These are phyloP conservation scores for Corynorhinus townsendii DNA, from an alignment of 2,113 vertebrate species.

Conservation along the genomic window DNA sequence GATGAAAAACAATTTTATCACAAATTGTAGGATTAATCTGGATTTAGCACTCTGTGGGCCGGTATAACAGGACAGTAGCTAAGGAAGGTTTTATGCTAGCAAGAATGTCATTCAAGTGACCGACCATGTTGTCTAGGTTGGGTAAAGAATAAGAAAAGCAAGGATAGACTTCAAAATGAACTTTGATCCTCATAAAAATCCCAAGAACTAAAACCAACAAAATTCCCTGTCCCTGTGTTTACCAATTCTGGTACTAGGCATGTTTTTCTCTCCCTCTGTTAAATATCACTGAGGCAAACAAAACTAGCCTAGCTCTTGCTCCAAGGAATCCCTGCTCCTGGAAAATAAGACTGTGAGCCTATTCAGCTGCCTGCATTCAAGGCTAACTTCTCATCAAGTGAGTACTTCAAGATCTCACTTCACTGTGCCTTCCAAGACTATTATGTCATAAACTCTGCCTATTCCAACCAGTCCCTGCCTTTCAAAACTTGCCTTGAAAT, in stretches of 20 bases:
- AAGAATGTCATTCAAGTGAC: background rate
- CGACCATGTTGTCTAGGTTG: background rate
- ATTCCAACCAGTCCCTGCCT: background rate
- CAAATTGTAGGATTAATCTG: background rate
- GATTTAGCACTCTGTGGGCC: background rate
- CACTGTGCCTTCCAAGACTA: background rate
- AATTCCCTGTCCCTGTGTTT: background rate
- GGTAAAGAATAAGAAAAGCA: background rate
- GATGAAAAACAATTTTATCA: background rate
- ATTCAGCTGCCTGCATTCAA: background rate
- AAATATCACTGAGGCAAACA: background rate
- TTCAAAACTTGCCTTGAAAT: slow-evolving; percentile 36
- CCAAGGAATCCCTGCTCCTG: background rate
- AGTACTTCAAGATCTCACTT: background rate
- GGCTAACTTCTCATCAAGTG: background rate
- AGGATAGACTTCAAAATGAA: background rate
- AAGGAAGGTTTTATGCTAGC: background rate
- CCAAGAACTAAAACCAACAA: background rate
- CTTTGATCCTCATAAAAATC: background rate
- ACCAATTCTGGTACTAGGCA: background rate
- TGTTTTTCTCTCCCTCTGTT: background rate
- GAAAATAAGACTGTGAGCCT: background rate
- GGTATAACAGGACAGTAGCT: background rate
- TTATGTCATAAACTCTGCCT: background rate
- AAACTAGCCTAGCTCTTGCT: background rate